Evolutionary conservation across 2,888 invertebrate species (phyloP), one percentile per base, ranked within the genome.

Genomic region (Leptinotarsa haldemani): DNA sequence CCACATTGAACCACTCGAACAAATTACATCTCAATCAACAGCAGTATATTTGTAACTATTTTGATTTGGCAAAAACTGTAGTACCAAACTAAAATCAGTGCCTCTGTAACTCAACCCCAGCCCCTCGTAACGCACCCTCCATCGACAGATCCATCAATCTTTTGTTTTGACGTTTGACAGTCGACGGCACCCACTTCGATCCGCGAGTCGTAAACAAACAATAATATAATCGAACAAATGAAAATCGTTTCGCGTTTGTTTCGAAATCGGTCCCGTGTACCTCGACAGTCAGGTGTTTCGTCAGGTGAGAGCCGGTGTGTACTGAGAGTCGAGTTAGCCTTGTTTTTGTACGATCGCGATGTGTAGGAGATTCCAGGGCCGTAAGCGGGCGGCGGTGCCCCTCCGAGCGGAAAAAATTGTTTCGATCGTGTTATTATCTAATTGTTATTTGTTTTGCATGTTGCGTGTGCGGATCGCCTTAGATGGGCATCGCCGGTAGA

Each of bases 261-360:
- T 61, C 61, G 61, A 61, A 56, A 68, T 74, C 56, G 64, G 76
- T 75, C 73, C 68, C 68, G 77, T 75, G 79, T 79, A 74, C 78
- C 40, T 40, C 79, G 73, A 48, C 73, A 72, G 81, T 80, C 85
- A 85, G 85, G 85, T 85, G 87, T 85, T 85, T 81, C 86, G 83
- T 83, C 86, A 86, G 85, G 86, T 86, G 85, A 85, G 84, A 81
- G 84, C 84, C 84, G 85, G 83, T 79, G 81, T 78, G 79, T 82
- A 86, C 86, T 86, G 85, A 79, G 75, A 74, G 77, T 76, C 74
- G 77, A 53, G 78, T 82, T 80, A 82, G 83, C 83, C 82, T 84
- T 81, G 83, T 81, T 82, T 79, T 68, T 74, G 75, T 69, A 78
- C 76, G 76, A 77, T 74, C 76, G 77, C 76, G 74, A 76, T 80